Conservation (phyloP, 2,888 invertebrate species). For the Eupelmus urozonus region DNA sequence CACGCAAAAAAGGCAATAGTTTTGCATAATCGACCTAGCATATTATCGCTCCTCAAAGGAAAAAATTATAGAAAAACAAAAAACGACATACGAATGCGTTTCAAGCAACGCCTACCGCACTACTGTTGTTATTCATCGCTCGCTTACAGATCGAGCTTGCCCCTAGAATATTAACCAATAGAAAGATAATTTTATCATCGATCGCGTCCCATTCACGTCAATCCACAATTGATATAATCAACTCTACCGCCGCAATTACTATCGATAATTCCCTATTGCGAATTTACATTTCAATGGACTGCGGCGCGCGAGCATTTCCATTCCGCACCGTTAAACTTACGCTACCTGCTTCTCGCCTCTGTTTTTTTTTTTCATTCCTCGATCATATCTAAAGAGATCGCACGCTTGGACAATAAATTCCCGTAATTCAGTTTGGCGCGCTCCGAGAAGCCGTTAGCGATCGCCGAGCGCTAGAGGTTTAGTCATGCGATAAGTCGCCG, state of each 20-base stretch:
- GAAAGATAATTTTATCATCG: slow-evolving; percentile 29
- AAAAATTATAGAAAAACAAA: not conserved
- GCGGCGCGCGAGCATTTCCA: not conserved
- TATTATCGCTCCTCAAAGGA: too few relatives aligned
- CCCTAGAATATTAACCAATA: slow-evolving; percentile 15
- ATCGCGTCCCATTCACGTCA: slow-evolving; percentile 24
- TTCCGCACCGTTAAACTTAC: not conserved
- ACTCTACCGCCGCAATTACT: slow-evolving; percentile 36
- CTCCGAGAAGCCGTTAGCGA: too few relatives aligned
- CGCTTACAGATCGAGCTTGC: too few relatives aligned
- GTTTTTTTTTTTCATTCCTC: too few relatives aligned
- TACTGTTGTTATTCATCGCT: too few relatives aligned
- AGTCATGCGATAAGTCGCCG: not conserved
- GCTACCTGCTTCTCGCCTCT: not conserved
- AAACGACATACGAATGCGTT: not conserved
- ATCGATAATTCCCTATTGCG: slow-evolving; percentile 31
- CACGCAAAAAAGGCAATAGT: not conserved
- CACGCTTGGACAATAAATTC: not conserved
- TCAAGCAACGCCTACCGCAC: not conserved
- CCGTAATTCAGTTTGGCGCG: not conserved
- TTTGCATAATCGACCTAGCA: not conserved
- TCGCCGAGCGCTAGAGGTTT: not conserved
- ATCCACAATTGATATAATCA: slow-evolving; percentile 44
- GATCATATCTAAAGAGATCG: too few relatives aligned
- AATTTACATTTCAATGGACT: slow-evolving; percentile 36